phyloP scores from a whole-genome alignment of 1,140 invertebrate species.

The Platorchestia sp. region DNA sequence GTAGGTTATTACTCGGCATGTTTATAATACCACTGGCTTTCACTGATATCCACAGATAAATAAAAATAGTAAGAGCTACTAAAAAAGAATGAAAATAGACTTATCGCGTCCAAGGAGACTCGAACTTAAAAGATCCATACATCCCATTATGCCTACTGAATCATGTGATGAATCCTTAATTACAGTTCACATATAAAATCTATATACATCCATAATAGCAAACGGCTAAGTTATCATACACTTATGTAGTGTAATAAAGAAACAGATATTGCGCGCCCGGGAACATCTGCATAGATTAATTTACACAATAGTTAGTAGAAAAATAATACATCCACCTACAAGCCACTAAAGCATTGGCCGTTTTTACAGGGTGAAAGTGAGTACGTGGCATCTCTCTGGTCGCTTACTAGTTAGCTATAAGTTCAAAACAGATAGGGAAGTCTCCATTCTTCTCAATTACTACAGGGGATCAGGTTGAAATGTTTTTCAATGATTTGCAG shows the following conservation, averaged over 20 bases:
- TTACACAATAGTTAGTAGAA: constrained; percentile 26
- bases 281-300: constrained; percentile 5
- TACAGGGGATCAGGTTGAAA: background rate
- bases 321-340: constrained; percentile 5
- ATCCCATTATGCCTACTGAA: background rate
- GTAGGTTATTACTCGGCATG: too few relatives aligned
- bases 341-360: background rate
- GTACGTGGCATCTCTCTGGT: background rate
- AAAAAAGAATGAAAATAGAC: background rate
- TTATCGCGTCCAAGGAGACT: background rate
- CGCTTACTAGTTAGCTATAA: background rate
- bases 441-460: background rate
- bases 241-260: background rate
- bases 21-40: too few relatives aligned
- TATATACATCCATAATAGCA: constrained; percentile 22
- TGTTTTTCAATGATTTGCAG: background rate
- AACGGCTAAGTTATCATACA: background rate
- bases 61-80: background rate
- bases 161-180: background rate
- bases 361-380: background rate
- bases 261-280: constrained; percentile 25
- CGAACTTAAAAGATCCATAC: background rate
- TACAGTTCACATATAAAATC: constrained; percentile 9
- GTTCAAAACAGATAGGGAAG: background rate
- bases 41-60: background rate